Base-by-base conservation (phyloP, 1,140 invertebrate genomes). In the Bombus cullumanus region DNA sequence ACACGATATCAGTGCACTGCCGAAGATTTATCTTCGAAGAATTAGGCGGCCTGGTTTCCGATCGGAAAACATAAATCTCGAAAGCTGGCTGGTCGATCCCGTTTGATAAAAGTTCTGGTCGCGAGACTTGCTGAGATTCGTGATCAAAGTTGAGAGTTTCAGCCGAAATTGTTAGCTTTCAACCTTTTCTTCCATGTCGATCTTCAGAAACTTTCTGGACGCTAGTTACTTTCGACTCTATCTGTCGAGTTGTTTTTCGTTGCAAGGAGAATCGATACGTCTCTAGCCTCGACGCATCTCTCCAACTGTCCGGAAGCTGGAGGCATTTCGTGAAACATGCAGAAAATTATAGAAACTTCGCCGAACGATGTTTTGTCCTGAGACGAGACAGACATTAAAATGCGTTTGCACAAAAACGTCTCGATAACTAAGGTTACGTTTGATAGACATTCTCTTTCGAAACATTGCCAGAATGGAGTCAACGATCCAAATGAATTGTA, bases 161-260 rank as follows among this genome's bases (percentile, higher is more conserved):
- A 47, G 39, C 41, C n/a, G 37, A 71, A 43, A 72, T 59, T 59
- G 37, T 72, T 62, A 81, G 39, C 80, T 59, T 73, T 81, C 47
- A 37, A 80, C 78, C 43, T 69, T 81, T n/a, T 31, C 69, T 31
- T n/a, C 9, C 28, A 28, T 31, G 68, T 73, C 68, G 69, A 73
- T 81, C 68, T 62, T 53, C n/a, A 28, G 37, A 25, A 73, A 71
- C 47, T 73, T 81, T 73, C 53, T 13, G 28, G 28, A 43, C 53
- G 31, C 43, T 62, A 15, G 47, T n/a, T 57, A 69, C 28, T 81
- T 37, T 81, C 47, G 69, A 64, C 34, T 81, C 80, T 73, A 73
- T 73, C 64, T 6, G 64, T 43, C 80, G 37, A 41, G 47, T 81
- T 81, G 69, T 71, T 73, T 81, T 73, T 81, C 69, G 80, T 73